Evolutionary conservation across 2,888 invertebrate species (phyloP).

Genomic region (Drosophila nr. fundita): DNA sequence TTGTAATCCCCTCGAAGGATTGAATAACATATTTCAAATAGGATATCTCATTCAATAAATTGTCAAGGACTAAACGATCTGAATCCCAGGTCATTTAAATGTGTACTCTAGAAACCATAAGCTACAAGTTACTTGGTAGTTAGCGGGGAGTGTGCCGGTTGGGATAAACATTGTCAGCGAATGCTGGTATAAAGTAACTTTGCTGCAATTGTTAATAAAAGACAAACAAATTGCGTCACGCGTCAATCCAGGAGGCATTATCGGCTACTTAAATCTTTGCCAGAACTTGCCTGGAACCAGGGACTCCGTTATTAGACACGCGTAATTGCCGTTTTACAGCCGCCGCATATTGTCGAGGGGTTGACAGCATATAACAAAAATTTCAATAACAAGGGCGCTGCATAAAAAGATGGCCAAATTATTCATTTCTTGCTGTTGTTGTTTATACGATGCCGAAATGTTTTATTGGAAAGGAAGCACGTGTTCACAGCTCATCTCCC

Average conservation of each 20-base stretch:
- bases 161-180: background rate
- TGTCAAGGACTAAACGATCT: background rate
- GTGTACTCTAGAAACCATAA: background rate
- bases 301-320: slow-evolving; percentile 57
- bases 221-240: slow-evolving; percentile 72
- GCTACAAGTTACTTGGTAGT: background rate
- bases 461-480: slow-evolving; percentile 84
- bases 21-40: background rate
- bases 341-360: slow-evolving; percentile 44
- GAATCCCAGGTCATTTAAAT: background rate
- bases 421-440: slow-evolving; percentile 18
- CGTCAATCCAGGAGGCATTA: slow-evolving; percentile 61
- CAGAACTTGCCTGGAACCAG: background rate
- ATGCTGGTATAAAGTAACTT: slow-evolving; percentile 17
- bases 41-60: background rate
- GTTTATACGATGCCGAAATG: slow-evolving; percentile 36
- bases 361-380: slow-evolving; percentile 48
- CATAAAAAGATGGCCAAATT: slow-evolving; percentile 36
- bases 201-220: slow-evolving; percentile 69
- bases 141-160: background rate
- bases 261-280: slow-evolving; percentile 75
- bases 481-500: slow-evolving; percentile 82
- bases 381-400: slow-evolving; percentile 56
- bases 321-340: slow-evolving; percentile 67
- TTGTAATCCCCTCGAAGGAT: background rate